Percentiles rank a stretch among this genome's conserved stretches.
phyloP scores from a whole-genome alignment of 64 coral and sea anemone species.

The Porites australiensis region DNA sequence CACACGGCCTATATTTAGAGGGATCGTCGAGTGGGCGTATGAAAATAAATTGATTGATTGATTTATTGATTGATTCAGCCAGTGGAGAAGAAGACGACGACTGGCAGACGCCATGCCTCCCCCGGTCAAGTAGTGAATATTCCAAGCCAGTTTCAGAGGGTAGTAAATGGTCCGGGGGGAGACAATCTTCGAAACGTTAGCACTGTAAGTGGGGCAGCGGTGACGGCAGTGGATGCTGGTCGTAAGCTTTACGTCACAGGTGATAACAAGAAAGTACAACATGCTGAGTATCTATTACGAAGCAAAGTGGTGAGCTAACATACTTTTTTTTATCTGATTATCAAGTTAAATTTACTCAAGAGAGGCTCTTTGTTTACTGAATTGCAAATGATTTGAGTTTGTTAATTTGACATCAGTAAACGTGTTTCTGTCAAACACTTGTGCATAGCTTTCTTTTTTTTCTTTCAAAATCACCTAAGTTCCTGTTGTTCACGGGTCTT shows the following conservation, averaged over 20 bases:
- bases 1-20: too few relatives aligned
- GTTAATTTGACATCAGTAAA: too few relatives aligned
- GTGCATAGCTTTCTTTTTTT: too few relatives aligned
- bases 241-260: background rate
- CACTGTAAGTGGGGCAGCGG: conserved; percentile 12
- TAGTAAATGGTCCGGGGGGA: conserved; percentile 22
- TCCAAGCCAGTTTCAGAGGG: background rate
- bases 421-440: too few relatives aligned
- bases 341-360: background rate
- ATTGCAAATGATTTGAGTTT: too few relatives aligned
- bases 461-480: too few relatives aligned
- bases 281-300: conserved; percentile 8
- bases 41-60: background rate
- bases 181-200: conserved; percentile 29
- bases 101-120: background rate
- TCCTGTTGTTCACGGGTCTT: too few relatives aligned
- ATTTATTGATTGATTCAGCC: background rate
- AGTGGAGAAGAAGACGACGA: background rate
- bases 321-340: too few relatives aligned
- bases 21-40: too few relatives aligned
- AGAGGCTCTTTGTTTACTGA: too few relatives aligned
- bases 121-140: conserved; percentile 4
- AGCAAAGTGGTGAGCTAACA: too few relatives aligned
- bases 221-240: background rate
- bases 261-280: background rate